These are phyloP conservation scores for Bubo blakistoni DNA, from an alignment of 2,113 vertebrate species.

Conservation along the genomic window DNA sequence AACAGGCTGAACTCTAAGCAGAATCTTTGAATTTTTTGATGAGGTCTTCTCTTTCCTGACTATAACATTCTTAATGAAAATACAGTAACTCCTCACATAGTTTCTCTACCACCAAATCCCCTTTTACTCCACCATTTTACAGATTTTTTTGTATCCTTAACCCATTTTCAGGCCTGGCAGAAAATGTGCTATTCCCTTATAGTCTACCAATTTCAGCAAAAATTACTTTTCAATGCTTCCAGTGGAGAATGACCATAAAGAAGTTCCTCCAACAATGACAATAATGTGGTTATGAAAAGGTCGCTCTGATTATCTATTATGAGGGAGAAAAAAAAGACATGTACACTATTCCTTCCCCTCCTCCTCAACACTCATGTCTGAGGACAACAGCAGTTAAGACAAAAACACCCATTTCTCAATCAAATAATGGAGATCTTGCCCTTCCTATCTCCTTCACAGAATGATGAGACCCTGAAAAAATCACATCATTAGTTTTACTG, in stretches of 20 bases:
- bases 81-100: neutral
- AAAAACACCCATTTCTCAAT: neutral
- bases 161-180: neutral
- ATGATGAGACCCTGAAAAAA: neutral
- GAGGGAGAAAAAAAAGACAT: neutral
- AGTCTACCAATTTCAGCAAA: neutral
- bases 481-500: neutral
- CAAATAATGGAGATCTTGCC: neutral
- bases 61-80: neutral
- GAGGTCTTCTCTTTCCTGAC: neutral
- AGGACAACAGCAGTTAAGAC: neutral
- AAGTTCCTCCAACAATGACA: neutral
- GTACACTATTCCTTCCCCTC: fast-evolving
- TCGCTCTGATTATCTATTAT: neutral
- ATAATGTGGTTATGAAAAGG: neutral
- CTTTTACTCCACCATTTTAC: neutral
- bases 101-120: neutral
- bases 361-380: neutral
- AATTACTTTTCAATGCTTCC: neutral
- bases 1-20: neutral
- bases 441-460: neutral
- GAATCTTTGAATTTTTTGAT: neutral
- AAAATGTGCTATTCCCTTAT: neutral
- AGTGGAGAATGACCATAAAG: neutral
- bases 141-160: neutral